phyloP scores from a whole-genome alignment of 2,113 vertebrate genomes.

The zebrafish (Danio rerio) region GRCz12tu NC_133183.1:58973501-58974000 shows the following conservation, averaged over 20 bases:
- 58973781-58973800: constrained; percentile 10
- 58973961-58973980: too few relatives aligned
- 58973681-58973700: too few relatives aligned
- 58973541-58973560: not conserved
- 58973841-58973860: not conserved
- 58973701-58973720: not conserved
- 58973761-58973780: not conserved
- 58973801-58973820: constrained; percentile 40
- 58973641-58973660: too few relatives aligned
- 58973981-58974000: too few relatives aligned
- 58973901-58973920: not conserved
- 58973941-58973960: not conserved
- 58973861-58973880: constrained; percentile 10
- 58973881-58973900: not conserved
- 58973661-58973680: too few relatives aligned
- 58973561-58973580: not conserved
- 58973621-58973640: not conserved
- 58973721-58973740: not conserved
- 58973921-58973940: not conserved
- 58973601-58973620: not conserved
- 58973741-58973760: not conserved
- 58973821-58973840: not conserved
- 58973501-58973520: not conserved
- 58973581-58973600: not conserved
- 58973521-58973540: not conserved